Evolutionary conservation across 2,888 invertebrate genomes (phyloP).

Genomic region (Agrilus biguttatus): DNA sequence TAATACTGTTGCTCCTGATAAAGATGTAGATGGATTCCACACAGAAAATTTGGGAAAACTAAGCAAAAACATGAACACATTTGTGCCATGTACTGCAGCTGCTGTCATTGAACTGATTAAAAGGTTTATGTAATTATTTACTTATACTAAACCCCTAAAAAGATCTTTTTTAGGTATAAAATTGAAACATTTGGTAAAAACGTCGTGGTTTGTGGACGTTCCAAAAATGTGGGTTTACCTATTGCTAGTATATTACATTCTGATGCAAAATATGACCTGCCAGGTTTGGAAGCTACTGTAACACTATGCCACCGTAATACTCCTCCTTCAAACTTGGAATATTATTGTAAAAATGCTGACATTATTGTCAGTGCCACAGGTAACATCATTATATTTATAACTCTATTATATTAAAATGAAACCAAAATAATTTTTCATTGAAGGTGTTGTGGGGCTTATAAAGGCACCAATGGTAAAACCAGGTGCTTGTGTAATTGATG

Average conservation of each 20-base stretch:
- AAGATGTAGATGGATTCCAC: conserved; percentile 90
- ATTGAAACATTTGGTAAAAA: conserved; percentile 74
- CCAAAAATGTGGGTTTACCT: conserved; percentile 86
- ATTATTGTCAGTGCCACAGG: conserved; percentile 66
- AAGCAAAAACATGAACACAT: conserved; percentile 53
- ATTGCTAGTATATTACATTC: conserved; percentile 73
- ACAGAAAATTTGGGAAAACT: conserved; percentile 68
- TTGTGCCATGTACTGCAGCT: conserved; percentile 69
- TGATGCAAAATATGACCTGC: conserved; percentile 53
- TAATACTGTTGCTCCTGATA: conserved; percentile 62
- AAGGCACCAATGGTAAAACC: conserved; percentile 77
- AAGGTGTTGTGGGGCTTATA: conserved; percentile 61
- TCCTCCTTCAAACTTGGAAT: conserved; percentile 57
- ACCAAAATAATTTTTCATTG: conserved; percentile 14
- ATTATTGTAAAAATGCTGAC: conserved; percentile 58
- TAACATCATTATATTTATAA: conserved; percentile 13
- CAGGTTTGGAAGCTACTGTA: conserved; percentile 74
- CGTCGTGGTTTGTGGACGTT: conserved; percentile 78
- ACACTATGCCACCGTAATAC: conserved; percentile 83
- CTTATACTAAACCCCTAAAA: neutral
- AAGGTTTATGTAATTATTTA: conserved; percentile 28
- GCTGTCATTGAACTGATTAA: conserved; percentile 57
- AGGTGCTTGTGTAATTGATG: conserved; percentile 78
- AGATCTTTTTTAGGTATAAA: conserved; percentile 30
- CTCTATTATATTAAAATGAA: neutral